Base-by-base conservation (phyloP, 2,888 invertebrate species). In the Amiota minor region DNA sequence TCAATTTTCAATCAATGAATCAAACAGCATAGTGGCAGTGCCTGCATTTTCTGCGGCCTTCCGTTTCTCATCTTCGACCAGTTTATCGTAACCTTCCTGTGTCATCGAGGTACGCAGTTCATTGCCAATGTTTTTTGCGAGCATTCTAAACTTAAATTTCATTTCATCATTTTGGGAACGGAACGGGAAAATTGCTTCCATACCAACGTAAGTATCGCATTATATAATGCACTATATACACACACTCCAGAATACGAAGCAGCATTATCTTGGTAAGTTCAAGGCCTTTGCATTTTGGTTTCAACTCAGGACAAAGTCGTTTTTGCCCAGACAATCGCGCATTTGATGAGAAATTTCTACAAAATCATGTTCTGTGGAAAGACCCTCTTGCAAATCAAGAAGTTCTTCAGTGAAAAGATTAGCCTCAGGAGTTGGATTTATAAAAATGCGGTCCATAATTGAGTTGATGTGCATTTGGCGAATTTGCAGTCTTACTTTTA, bases 201-300 rank as follows among this genome's bases (percentile, higher is more conserved):
- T 96, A 97, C 61, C 93, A 92, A 16, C 94, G 91, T 88, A 95
- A 90, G 74, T 95, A 92, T 81, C 94, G 94, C 70, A 96, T 92
- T n/a, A n/a, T n/a, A n/a, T n/a, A n/a, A n/a, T n/a, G n/a, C n/a
- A n/a, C n/a, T 0, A 95, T 96, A 83, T 95, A 94, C 65, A 96
- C 92, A 79, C 95, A 92, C 64, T 93, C 93, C 0, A 96, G 94
- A 90, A 96, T 95, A 80, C 96, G 96, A 72, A 95, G 92, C 61
- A 97, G 88, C 94, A 96, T 95, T 23, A 96, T 89, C 0, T 94
- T 93, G 76, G 93, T 93, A 9, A 90, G 67, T 67, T 88, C 87
- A 14, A 89, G 78, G 2, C 88, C 87, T 73, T 90, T 89, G 9
- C 92, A 88, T 75, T 93, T 92, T 62, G 95, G 93, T 78, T 97